Base-by-base conservation (phyloP, 1,140 invertebrate species). In the Helicoverpa armigera region DNA sequence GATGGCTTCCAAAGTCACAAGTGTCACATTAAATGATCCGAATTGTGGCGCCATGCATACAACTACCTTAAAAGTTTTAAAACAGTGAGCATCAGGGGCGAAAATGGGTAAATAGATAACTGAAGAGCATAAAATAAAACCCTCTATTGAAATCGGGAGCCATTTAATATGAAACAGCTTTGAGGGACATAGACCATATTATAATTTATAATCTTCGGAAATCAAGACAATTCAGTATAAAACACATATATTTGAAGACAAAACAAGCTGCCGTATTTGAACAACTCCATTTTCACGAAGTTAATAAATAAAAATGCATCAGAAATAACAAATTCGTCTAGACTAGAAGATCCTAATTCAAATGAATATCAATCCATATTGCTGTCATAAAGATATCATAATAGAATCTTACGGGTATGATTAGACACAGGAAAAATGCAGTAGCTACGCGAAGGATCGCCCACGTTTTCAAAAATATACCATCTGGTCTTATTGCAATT, bases 391-490 rank as follows among this genome's bases (percentile, higher is more conserved):
- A 61, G 18, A 61, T 54, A 54, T 31, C 29, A 73, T 73, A 80
- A 78, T 65, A 31, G 70, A 69, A 18, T 63, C 91, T 90, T 88
- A 94, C 92, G 14, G 95, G 95, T 78, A 94, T 90, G 16, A 94
- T 72, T 31, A 95, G 80, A 83, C 91, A 91, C 11, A 94, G 69
- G 13, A 90, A 18, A 82, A 92, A 91, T 14, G 94, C 89, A 4
- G 88, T 77, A 29, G 83, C 82, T n/a, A 95, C 87, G 77, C 95
- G 83, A 1, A 93, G 78, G n/a, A 89, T 83, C 0, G 92, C 88
- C 95, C 95, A 95, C 43, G 79, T 85, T 84, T 93, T 95, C 9
- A 95, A 80, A 82, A 95, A 95, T 79, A 88, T 83, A 14, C 94
- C 94, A 82, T 94, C 87, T 7, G 95, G 95, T 79, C 91, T 92